Base-by-base conservation (phyloP, 2,888 invertebrate species). In the Drosophila sordidula region DNA sequence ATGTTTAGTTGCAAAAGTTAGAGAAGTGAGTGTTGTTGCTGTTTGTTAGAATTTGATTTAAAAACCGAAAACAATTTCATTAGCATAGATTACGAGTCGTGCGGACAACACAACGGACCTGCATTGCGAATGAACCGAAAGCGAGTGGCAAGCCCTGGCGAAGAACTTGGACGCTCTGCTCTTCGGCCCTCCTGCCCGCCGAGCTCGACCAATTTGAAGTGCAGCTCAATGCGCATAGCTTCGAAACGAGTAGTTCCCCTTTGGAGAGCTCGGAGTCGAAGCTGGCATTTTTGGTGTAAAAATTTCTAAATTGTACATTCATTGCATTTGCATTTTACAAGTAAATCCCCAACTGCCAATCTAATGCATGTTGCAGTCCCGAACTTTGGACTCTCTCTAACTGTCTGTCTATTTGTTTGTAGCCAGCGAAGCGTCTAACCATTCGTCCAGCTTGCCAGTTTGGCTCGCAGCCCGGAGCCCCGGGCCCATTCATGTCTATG, bases 291-390 rank as follows among this genome's bases (percentile, higher is more conserved):
- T 84, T 75, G 83, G 86, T 84, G 87, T 83, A 86, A 80, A 85
- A 85, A 88, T 86, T 83, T 78, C 88, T 80, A 85, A 85, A 85
- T 88, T 85, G 85, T 85, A 83, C 85, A 85, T 85, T 88, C 85
- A 85, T 85, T 85, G 87, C 85, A 88, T 85, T 85, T 85, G 85
- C 85, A 85, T 88, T 85, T 85, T 85, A 86, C 88, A 85, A 85
- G 85, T 85, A 85, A 85, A 85, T 85, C 85, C 85, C 85, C 76
- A 88, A 88, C 85, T 85, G 85, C 84, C 88, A 85, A 85, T 85
- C 85, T 86, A 85, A 85, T 85, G 87, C 80, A 85, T 80, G 87
- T 84, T 88, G 84, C 81, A 83, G 70, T 57, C 52, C 67, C 65
- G 61, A 71, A 74, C 80, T 72, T 66, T 65, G 57, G 18, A 62